A percentile compares a stretch with the other conserved stretches of the same genome.
Conservation (phyloP, 2,888 invertebrate species). For the Chymomyza procnemis region DNA sequence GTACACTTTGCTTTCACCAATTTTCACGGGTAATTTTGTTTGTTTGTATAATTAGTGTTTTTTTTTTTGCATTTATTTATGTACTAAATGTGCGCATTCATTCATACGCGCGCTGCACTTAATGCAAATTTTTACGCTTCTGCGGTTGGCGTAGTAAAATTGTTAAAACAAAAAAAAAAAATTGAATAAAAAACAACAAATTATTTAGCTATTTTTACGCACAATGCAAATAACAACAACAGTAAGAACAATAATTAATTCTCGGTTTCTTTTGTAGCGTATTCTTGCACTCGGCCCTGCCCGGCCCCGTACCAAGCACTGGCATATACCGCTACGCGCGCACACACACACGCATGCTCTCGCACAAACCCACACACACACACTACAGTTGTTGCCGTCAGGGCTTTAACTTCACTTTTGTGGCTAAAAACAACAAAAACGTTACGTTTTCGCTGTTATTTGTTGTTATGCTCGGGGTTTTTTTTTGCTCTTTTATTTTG, state of each 20-base stretch:
- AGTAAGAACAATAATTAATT: not conserved
- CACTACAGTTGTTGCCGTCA: not conserved
- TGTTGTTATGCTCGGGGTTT: not conserved
- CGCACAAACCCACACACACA: not conserved
- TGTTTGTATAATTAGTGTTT: constrained; percentile 55
- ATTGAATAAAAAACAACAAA: constrained; percentile 21
- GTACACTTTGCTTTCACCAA: constrained; percentile 29
- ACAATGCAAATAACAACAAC: not conserved
- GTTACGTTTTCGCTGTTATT: constrained; percentile 24
- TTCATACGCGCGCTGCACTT: constrained; percentile 52
- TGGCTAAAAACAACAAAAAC: constrained; percentile 30
- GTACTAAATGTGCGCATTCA: constrained; percentile 50
- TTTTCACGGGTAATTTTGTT: constrained; percentile 50
- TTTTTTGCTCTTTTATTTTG: constrained; percentile 16
- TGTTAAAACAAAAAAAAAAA: not conserved
- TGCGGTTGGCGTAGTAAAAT: constrained; percentile 25
- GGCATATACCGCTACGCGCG: not conserved
- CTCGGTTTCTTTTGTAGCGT: not conserved
- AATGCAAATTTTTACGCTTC: constrained; percentile 64
- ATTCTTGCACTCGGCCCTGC: too few species aligned
- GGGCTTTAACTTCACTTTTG: not conserved
- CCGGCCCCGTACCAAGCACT: not conserved
- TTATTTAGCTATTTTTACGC: constrained; percentile 22
- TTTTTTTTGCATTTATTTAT: constrained; percentile 24
- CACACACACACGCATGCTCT: too few species aligned